Evolutionary conservation across 53 echinoderm and acorn worm genomes (phyloP).

Genomic region (Apostichopus leukothele): DNA sequence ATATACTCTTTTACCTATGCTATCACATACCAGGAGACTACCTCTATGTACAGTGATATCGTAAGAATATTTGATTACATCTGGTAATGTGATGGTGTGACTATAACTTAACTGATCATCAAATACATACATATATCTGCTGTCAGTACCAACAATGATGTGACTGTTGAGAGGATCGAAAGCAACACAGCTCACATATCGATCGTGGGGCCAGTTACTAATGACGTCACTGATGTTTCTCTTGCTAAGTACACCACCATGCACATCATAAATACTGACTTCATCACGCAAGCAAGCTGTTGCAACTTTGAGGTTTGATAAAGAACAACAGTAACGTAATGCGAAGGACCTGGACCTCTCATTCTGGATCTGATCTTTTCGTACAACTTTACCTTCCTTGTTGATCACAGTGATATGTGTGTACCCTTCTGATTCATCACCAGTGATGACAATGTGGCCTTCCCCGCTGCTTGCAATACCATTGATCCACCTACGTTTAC

Average conservation of each 20-base stretch:
- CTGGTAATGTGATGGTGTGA: neutral
- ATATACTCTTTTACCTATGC: neutral
- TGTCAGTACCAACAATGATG: slow-evolving; percentile 7
- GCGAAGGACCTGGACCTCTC: neutral
- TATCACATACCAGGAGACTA: neutral
- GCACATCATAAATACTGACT: slow-evolving; percentile 21
- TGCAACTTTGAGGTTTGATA: slow-evolving; percentile 24
- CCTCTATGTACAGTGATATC: neutral
- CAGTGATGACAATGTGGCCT: neutral
- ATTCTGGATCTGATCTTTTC: neutral
- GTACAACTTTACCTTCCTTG: neutral
- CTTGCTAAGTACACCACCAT: neutral
- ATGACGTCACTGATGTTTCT: slow-evolving; percentile 5
- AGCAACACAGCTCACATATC: neutral
- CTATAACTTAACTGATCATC: neutral
- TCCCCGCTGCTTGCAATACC: neutral
- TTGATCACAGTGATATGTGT: neutral
- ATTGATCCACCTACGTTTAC: neutral
- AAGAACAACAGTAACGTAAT: slow-evolving; percentile 13
- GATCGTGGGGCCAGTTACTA: neutral
- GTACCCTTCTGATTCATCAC: neutral
- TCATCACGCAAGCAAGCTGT: neutral
- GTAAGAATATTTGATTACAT: neutral
- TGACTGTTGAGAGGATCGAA: neutral
- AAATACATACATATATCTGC: slow-evolving; percentile 12